Evolutionary conservation across 2,888 invertebrate genomes (phyloP).

Genomic region (Mongoloraphidia duomilia): DNA sequence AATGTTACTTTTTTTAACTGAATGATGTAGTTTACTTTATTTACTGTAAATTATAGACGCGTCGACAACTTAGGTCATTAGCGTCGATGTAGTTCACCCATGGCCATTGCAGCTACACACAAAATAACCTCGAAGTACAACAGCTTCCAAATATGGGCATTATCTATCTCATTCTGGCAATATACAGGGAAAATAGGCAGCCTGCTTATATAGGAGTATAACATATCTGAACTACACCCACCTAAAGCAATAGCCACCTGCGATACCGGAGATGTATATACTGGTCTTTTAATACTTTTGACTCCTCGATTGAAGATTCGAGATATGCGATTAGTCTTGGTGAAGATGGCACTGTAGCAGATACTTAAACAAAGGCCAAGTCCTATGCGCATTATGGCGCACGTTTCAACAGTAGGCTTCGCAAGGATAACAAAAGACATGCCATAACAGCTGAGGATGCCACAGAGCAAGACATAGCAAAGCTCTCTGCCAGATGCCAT

Average conservation of each 20-base stretch:
- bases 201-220: no score
- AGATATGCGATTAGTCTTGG: conserved; percentile 61
- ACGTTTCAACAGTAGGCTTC: conserved; percentile 47
- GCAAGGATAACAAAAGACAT: conserved; percentile 58
- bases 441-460: conserved; percentile 52
- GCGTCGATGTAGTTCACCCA: no score
- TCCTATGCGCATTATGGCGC: conserved; percentile 49
- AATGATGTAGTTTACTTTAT: no score
- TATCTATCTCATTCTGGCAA: no score
- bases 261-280: conserved; percentile 60
- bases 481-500: conserved; percentile 67
- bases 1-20: no score
- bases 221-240: conserved; percentile 23
- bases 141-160: no score
- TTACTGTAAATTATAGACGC: no score
- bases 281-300: conserved; percentile 53
- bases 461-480: conserved; percentile 58
- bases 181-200: no score
- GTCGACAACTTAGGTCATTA: no score
- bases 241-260: conserved; percentile 56
- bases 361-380: conserved; percentile 57
- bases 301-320: conserved; percentile 58
- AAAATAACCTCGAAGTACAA: no score
- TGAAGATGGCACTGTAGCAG: conserved; percentile 60
- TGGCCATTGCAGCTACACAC: no score